Base-by-base conservation (phyloP, 2,113 vertebrate genomes). In the Emydura subglobosa region DNA sequence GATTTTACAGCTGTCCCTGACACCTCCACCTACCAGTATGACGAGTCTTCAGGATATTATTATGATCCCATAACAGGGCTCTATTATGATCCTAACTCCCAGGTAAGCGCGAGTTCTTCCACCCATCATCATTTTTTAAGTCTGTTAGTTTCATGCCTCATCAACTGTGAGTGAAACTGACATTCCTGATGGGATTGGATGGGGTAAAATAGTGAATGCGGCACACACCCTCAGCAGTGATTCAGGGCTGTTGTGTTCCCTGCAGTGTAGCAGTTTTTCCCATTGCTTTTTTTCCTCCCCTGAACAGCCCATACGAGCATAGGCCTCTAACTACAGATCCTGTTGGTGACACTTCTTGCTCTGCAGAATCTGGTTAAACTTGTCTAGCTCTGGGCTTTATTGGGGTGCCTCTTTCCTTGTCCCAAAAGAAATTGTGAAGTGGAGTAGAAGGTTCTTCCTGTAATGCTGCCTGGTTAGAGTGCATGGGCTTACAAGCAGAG, bases 11-110 rank as follows among this genome's bases (percentile, higher is more conserved):
- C 96, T 88, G 98, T 98, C 91, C 99, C 99, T 90, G 99, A 99
- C 95, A 99, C 98, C 5, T 99, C 99, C 85, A 99, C 98, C 31
- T 99, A 99, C 97, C 99, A 99, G 65, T 99, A 99, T 91, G 99
- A 99, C 94, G 99, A 99, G 88, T 98, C 99, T 84, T 99, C 99
- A 88, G 99, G 99, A 85, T 99, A 99, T 97, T 99, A 99, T 94
- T 99, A 99, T 85, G 99, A 99, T 97, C 99, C 99, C 86, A 96
- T 99, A 89, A 99, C 99, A 92, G 99, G 99, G 61, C 98, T 99
- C 22, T 99, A 99, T 97, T 99, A 99, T 94, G 99, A 99, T 96
- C 98, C 99, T 82, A 99, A 98, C 96, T 99, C 99, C 16, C 99
- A 99, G 97, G 99, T 99, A 99, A 97, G 92, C 74, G 24, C 31